Evolutionary conservation across 2,797 vertebrate genomes (phyloP).

Genomic region (Myiotriccus ornatus): DNA sequence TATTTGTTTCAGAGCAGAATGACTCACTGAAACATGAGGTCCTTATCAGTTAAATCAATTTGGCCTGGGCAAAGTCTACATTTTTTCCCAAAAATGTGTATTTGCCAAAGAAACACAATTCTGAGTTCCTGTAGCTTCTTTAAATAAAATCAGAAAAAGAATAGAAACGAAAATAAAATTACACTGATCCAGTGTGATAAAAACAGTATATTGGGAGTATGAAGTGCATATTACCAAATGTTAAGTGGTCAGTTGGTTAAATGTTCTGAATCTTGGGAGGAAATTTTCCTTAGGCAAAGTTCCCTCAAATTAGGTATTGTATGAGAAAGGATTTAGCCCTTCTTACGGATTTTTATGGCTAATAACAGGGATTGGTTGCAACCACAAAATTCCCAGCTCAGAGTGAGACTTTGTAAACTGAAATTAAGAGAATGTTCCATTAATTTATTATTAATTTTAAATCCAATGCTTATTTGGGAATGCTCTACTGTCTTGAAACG

Average conservation of each 20-base stretch:
- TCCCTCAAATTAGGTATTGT: not conserved
- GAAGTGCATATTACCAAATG: not conserved
- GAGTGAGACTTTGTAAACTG: not conserved
- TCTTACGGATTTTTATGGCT: not conserved
- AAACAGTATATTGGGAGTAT: not conserved
- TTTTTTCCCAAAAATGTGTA: constrained; percentile 41
- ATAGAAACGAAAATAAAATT: not conserved
- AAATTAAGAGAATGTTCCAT: not conserved
- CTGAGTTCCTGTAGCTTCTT: constrained; percentile 15
- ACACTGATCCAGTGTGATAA: not conserved
- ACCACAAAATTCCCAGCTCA: not conserved
- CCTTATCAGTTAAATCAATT: constrained; percentile 72
- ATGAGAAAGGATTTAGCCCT: not conserved
- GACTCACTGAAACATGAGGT: constrained; percentile 67
- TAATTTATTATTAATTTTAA: not conserved
- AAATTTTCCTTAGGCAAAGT: not conserved
- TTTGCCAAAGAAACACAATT: constrained; percentile 39
- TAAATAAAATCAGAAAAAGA: not conserved
- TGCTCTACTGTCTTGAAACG: not conserved
- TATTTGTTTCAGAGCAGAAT: constrained; percentile 77
- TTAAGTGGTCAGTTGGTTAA: not conserved
- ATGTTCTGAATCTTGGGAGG: not conserved
- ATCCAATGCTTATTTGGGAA: not conserved
- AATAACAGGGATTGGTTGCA: not conserved
- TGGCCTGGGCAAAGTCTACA: constrained; percentile 58